A percentile compares a stretch with the other conserved stretches of the same genome.
phyloP scores from a whole-genome alignment of 2,113 vertebrate species.

The Reinhardtius hippoglossoides region DNA sequence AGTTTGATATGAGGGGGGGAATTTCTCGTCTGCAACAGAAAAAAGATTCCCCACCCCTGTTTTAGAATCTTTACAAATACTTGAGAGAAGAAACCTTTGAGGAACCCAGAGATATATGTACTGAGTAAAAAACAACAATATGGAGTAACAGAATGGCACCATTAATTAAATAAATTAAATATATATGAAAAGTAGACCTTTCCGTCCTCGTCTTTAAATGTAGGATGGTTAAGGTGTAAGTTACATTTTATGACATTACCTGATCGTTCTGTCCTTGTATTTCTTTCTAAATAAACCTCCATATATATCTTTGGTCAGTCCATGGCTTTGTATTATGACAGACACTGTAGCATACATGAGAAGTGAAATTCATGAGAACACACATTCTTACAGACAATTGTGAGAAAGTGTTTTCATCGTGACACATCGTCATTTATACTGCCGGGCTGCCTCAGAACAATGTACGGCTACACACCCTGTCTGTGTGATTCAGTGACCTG shows the following conservation, averaged over 20 bases:
- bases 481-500: constrained; percentile 76
- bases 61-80: too few relatives aligned
- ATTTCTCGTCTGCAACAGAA: too few relatives aligned
- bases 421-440: constrained; percentile 51
- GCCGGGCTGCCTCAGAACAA: constrained; percentile 70
- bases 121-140: too few relatives aligned
- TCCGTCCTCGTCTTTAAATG: neutral
- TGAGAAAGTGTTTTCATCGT: constrained; percentile 72
- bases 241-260: neutral
- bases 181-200: neutral
- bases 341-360: neutral
- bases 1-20: too few relatives aligned
- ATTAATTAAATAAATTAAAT: too few relatives aligned
- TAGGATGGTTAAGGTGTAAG: neutral
- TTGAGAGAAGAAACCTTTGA: too few relatives aligned
- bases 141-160: too few relatives aligned
- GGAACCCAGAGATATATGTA: too few relatives aligned
- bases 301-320: neutral
- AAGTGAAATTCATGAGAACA: constrained; percentile 44
- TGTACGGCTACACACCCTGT: constrained; percentile 75
- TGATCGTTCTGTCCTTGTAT: neutral
- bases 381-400: constrained; percentile 74
- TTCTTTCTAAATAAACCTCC: neutral
- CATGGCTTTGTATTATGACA: neutral
- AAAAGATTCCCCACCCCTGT: too few relatives aligned